A percentile compares a stretch with the other conserved stretches of the same genome.
Evolutionary conservation across 2,797 vertebrate species (phyloP).

Genomic region (Rhincodon typus): DNA sequence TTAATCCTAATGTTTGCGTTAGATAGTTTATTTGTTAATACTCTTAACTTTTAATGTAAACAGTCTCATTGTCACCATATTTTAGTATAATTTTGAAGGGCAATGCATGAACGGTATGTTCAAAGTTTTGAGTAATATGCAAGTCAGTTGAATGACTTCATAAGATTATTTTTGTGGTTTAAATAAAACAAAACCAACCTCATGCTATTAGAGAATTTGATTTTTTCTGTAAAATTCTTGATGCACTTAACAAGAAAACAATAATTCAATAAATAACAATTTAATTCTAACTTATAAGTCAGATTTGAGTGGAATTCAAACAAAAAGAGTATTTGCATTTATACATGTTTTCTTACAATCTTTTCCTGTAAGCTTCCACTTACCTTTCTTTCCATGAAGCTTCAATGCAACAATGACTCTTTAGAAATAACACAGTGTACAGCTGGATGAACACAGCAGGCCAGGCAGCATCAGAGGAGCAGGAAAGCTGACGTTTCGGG

Average conservation of each 20-base stretch:
- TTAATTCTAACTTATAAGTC: not conserved
- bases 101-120: not conserved
- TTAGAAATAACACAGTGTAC: too few relatives aligned
- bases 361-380: not conserved
- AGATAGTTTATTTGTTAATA: not conserved
- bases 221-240: not conserved
- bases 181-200: not conserved
- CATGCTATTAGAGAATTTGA: not conserved
- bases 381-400: not conserved
- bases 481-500: too few relatives aligned
- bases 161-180: not conserved
- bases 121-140: not conserved
- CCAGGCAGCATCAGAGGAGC: too few relatives aligned
- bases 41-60: not conserved
- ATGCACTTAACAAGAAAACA: not conserved
- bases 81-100: not conserved
- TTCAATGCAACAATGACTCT: not conserved
- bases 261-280: not conserved
- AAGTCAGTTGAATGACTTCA: not conserved
- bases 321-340: not conserved
- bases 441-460: too few relatives aligned
- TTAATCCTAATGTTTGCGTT: not conserved
- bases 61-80: not conserved
- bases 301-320: not conserved
- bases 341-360: not conserved